phyloP scores from a whole-genome alignment of 1,140 invertebrate species.

The Conopomorpha cramerella region DNA sequence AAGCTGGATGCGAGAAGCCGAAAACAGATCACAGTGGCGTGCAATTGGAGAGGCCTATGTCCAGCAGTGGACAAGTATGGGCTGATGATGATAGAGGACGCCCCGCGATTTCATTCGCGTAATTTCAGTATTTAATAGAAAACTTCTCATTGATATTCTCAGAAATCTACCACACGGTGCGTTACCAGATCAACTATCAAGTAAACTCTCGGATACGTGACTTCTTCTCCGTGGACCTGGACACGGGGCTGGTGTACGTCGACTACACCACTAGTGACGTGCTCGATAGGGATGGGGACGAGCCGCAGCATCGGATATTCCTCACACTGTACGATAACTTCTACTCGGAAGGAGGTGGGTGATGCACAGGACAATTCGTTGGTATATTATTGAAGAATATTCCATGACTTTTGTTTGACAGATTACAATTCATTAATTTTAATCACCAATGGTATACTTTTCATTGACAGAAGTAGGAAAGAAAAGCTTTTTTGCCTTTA shows the following conservation, averaged over 20 bases:
- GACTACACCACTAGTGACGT: conserved; percentile 34
- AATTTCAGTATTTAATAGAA: too few relatives aligned
- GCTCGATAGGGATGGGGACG: conserved; percentile 54
- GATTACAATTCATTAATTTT: neutral
- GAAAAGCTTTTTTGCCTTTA: too few relatives aligned
- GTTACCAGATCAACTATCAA: conserved; percentile 42
- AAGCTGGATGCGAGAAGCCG: too few relatives aligned
- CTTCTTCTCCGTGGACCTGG: conserved; percentile 51
- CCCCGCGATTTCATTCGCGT: too few relatives aligned
- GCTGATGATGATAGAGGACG: too few relatives aligned
- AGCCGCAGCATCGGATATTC: conserved; percentile 39
- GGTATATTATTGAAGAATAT: neutral
- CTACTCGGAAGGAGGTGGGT: conserved; percentile 41
- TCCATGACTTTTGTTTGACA: neutral
- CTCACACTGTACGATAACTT: conserved; percentile 58
- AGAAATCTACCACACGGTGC: conserved; percentile 41
- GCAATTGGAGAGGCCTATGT: too few relatives aligned
- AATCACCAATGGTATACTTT: too few relatives aligned
- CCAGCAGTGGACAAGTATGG: too few relatives aligned
- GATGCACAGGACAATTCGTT: too few relatives aligned
- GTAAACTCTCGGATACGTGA: conserved; percentile 33
- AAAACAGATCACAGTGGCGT: too few relatives aligned
- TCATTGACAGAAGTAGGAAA: too few relatives aligned
- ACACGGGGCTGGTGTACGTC: conserved; percentile 38
- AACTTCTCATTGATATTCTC: conserved; percentile 5